Base-by-base conservation (phyloP, 2,113 vertebrate genomes). In the Mandrillus leucophaeus region DNA sequence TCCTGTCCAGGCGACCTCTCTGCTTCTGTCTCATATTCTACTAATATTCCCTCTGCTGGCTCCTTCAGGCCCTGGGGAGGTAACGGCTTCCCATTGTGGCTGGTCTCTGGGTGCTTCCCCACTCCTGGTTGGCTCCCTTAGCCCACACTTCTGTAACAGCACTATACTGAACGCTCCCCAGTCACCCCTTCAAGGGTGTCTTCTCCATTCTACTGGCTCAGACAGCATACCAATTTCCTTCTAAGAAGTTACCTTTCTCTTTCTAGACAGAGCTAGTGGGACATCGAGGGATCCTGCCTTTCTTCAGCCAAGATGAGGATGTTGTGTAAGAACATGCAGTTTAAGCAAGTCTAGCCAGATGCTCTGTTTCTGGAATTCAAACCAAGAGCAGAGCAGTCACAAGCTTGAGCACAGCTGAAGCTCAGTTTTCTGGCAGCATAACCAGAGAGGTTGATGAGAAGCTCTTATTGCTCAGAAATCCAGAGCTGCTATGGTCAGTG, bases 61-160 rank as follows among this genome's bases (percentile, higher is more conserved):
- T 45, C 35, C 38, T 55, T 48, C 4, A 5, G 25, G 8, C 9
- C 3, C n/a, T 40, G 52, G n/a, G 32, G 3, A 55, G 25, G 16
- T 45, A 30, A 40, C 0, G 1, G 20, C 25, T 30, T 89, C 50
- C 35, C 13, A 3, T 0, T 1, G 57, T 17, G 40, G 35, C 35
- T 57, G 40, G 68, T 84, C 72, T 68, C 48, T 82, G 35, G 38
- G 10, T 35, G 13, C 6, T 16, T n/a, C 6, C 2, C 7, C 43
- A 64, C 14, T 30, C 61, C 13, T 23, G 48, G 6, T 6, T 9
- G 22, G 1, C 13, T 43, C 14, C 70, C 16, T 79, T 18, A 43
- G 6, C 9, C 48, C 2, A 11, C 22, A 43, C 7, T 4, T 16
- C 52, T 79, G 30, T 52, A 70, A 50, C 0, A 27, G 25, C 40